A percentile compares a stretch with the other conserved stretches of the same genome.
Conservation (phyloP, 2,797 vertebrate genomes). For the Fringilla coelebs region DNA sequence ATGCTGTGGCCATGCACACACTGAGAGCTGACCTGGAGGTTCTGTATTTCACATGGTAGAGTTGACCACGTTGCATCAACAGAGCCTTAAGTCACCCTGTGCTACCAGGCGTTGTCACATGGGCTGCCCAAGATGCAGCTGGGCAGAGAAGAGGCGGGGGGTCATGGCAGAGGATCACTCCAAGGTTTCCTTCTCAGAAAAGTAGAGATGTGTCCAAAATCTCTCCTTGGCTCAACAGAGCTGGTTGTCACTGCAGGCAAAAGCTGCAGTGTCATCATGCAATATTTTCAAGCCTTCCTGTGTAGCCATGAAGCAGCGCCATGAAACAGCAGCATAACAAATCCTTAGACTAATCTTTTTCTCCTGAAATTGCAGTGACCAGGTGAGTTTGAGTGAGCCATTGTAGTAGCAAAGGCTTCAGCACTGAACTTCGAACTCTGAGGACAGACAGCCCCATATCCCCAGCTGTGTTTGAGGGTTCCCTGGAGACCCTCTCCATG, state of each 20-base stretch:
- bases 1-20: neutral
- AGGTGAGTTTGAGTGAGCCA: neutral
- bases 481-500: neutral
- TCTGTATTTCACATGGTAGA: neutral
- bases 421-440: neutral
- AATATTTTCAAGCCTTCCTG: neutral
- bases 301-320: rapidly evolving
- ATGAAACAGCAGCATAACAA: neutral
- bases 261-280: neutral
- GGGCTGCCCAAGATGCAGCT: neutral
- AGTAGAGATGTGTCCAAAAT: neutral
- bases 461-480: rapidly evolving
- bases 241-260: neutral
- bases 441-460: neutral
- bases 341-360: neutral
- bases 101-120: rapidly evolving
- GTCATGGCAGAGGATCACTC: neutral
- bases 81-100: neutral
- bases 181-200: neutral
- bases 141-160: neutral
- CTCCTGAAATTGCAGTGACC: neutral
- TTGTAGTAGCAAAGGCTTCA: neutral
- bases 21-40: neutral
- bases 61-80: rapidly evolving
- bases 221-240: neutral